Conservation (phyloP, 2,888 invertebrate genomes). For the Polymixis flavicincta region DNA sequence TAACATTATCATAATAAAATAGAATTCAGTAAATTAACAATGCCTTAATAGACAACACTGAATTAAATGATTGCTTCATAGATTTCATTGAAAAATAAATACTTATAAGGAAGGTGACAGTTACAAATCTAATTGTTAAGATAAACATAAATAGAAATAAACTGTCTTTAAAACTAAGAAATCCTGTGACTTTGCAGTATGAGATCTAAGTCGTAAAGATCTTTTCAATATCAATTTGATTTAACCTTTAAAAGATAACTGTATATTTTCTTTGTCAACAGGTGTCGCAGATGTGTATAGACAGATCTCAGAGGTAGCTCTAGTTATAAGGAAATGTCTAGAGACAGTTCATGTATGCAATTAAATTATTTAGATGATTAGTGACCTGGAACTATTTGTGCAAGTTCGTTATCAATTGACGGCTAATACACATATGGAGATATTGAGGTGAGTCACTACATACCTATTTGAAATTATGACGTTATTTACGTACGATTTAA, state of each 20-base stretch:
- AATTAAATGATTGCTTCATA: slow-evolving; percentile 3
- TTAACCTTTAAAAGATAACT: slow-evolving; percentile 10
- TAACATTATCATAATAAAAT: slow-evolving; percentile 21
- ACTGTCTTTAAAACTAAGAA: background rate
- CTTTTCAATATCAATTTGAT: background rate
- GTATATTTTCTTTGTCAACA: slow-evolving; percentile 73
- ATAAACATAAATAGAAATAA: slow-evolving; percentile 6
- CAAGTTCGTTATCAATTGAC: slow-evolving; percentile 34
- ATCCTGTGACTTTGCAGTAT: background rate
- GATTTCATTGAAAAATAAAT: slow-evolving; percentile 23
- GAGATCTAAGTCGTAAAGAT: background rate
- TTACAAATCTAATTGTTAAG: background rate
- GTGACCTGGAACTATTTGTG: slow-evolving; percentile 60
- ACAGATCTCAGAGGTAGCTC: slow-evolving; percentile 82
- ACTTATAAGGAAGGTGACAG: background rate
- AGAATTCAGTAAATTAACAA: slow-evolving; percentile 11
- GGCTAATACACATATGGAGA: slow-evolving; percentile 21
- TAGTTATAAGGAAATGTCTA: slow-evolving; percentile 80
- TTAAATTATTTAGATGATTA: slow-evolving; percentile 78
- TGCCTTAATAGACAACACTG: background rate
- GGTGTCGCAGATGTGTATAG: slow-evolving; percentile 70
- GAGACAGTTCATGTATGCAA: slow-evolving; percentile 79
- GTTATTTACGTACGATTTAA: slow-evolving; percentile 2
- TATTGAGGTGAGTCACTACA: slow-evolving; percentile 58
- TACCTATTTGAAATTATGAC: slow-evolving; percentile 15